phyloP scores from a whole-genome alignment of 2,113 vertebrate species.

The Brachypteracias leptosomus region DNA sequence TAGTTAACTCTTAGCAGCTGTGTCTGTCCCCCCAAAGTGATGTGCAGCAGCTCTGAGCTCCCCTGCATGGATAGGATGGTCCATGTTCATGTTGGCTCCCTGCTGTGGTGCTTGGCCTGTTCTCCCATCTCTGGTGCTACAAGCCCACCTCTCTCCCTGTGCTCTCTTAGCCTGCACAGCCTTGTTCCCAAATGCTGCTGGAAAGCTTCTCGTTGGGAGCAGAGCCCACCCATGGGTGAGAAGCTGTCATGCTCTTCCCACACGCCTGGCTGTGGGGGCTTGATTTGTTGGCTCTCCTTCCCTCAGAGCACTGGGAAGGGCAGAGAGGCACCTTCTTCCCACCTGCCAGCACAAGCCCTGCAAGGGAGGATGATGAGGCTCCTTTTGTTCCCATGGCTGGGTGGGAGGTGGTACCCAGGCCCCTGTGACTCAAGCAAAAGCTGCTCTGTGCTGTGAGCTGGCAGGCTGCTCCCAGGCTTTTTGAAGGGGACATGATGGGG shows the following conservation, averaged over 20 bases:
- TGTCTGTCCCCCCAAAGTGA: background rate
- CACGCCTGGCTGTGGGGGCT: background rate
- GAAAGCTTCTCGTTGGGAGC: background rate
- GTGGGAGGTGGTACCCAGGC: background rate
- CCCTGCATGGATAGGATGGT: background rate
- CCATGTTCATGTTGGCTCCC: rapidly evolving
- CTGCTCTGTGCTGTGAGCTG: background rate
- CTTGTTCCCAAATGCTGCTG: background rate
- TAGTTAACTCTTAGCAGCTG: background rate
- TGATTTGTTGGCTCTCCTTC: background rate
- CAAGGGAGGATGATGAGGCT: background rate
- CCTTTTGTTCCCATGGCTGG: background rate
- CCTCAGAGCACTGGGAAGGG: background rate
- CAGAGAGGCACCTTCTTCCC: background rate
- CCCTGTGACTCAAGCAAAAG: background rate
- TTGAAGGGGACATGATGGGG: background rate
- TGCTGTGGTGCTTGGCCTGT: background rate
- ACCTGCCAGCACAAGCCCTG: background rate
- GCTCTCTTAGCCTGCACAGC: background rate
- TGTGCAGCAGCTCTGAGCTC: background rate
- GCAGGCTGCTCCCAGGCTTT: background rate
- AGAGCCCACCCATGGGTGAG: background rate
- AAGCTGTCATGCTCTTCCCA: background rate
- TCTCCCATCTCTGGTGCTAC: background rate
- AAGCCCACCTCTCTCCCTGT: background rate